phyloP scores from a whole-genome alignment of 1,140 invertebrate species.

The Mylabris phalerata region DNA sequence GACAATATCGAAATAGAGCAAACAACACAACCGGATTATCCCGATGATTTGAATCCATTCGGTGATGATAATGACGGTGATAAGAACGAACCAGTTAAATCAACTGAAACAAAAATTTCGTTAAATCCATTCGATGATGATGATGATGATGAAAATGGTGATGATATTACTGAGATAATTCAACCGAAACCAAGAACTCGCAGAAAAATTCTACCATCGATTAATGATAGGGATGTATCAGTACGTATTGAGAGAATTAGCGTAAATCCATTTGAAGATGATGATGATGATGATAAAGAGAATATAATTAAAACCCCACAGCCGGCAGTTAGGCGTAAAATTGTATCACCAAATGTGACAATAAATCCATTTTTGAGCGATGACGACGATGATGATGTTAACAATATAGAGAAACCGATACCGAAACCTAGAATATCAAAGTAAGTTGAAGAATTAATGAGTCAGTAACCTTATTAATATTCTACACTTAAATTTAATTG shows the following conservation, averaged over 20 bases:
- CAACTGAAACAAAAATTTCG: conserved; percentile 26
- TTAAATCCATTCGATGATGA: conserved; percentile 61
- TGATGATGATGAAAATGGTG: conserved; percentile 38
- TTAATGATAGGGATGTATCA: neutral
- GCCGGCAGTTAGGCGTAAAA: conserved; percentile 32
- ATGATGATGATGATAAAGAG: conserved; percentile 32
- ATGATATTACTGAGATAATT: conserved; percentile 9
- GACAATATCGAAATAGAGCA: neutral
- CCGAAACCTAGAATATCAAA: conserved; percentile 46
- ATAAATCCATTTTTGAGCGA: conserved; percentile 67
- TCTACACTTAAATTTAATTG: neutral
- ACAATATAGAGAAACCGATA: conserved; percentile 43
- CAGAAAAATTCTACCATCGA: conserved; percentile 14
- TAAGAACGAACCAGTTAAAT: conserved; percentile 10
- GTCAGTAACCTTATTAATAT: conserved; percentile 21
- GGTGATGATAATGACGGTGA: conserved; percentile 51
- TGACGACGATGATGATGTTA: conserved; percentile 52
- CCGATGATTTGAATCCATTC: conserved; percentile 74
- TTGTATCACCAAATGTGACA: conserved; percentile 45
- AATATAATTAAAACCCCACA: conserved; percentile 21
- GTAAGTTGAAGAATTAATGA: neutral
- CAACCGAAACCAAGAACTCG: conserved; percentile 5
- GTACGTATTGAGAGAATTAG: conserved; percentile 15
- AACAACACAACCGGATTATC: conserved; percentile 49
- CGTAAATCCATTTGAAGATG: conserved; percentile 56